phyloP scores from a whole-genome alignment of 2,113 vertebrate species.

The Lichenostomus cassidix region DNA sequence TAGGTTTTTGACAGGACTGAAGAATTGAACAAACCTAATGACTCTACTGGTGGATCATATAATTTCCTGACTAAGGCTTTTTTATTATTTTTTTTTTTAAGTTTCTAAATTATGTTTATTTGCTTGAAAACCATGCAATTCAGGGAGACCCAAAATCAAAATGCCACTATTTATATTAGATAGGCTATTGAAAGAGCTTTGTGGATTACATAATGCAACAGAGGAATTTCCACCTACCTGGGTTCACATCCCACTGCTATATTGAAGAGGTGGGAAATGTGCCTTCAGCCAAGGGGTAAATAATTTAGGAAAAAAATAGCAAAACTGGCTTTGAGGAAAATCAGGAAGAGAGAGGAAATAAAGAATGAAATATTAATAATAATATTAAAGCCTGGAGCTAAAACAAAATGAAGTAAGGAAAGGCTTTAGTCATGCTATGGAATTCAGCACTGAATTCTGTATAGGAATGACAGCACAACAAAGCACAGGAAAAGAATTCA shows the following conservation, averaged over 20 bases:
- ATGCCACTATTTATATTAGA: not conserved
- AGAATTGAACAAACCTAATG: not conserved
- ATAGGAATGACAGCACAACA: not conserved
- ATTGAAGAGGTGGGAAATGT: not conserved
- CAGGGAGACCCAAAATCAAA: not conserved
- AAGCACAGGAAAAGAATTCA: no score
- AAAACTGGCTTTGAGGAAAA: not conserved
- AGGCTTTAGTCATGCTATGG: not conserved
- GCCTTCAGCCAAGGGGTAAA: not conserved
- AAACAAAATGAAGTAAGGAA: not conserved
- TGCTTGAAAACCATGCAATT: not conserved
- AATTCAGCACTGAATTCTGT: not conserved
- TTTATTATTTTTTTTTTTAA: not conserved
- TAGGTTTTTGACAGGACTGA: not conserved
- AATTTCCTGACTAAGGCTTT: not conserved
- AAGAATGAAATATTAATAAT: not conserved
- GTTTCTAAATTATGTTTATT: not conserved
- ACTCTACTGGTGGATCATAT: not conserved
- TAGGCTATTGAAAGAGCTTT: not conserved
- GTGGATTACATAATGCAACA: not conserved
- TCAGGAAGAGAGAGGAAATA: not conserved
- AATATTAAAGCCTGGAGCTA: not conserved
- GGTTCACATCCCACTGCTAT: not conserved
- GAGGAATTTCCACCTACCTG: not conserved
- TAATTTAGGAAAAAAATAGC: not conserved